Base-by-base conservation (phyloP, 2,888 invertebrate genomes). In the Ophion ventricosus region DNA sequence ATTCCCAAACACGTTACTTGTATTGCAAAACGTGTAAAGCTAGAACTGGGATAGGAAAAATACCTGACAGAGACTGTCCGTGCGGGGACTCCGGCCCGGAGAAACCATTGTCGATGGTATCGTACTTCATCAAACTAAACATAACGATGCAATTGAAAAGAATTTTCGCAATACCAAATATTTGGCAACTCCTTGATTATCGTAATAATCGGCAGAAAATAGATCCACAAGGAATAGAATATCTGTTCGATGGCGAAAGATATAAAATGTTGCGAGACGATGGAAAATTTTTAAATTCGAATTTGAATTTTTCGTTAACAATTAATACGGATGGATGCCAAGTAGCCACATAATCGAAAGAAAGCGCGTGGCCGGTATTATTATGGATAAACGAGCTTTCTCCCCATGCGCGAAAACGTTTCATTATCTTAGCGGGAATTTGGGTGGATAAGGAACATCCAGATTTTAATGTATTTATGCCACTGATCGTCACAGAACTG, bases 241-340 rank as follows among this genome's bases (percentile, higher is more conserved):
- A 83, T 79, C n/a, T 83, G 23, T 83, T 69, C 35, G 83, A 83
- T 69, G 79, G 74, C 25, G 73, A 56, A 56, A 63, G 54, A 35
- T 83, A 83, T 49, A 74, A 74, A 78, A 26, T 25, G 63, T 73
- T 78, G 49, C 74, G 74, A 54, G 29, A 25, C 10, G 54, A 73
- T 35, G 64, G 78, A 59, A 10, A 63, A 43, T 78, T 82, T 74
- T 74, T 75, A 17, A 67, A 70, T 54, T 59, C 63, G 14, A 23
- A 67, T 54, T 74, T 57, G 3, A 84, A 84, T 75, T 82, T 74
- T 57, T 84, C 84, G 5, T 43, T 70, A 17, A 73, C 70, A 7
- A 40, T 82, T 14, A 81, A 81, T 29, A 84, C 84, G 43, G 82
- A 84, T 77, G 80, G 84, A 7, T 69, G 69, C 63, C 66, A 83